These are phyloP conservation scores for Sanderia malayensis DNA, from an alignment of 30 jellyfish, hydroid and myxozoan species.

Conservation along the genomic window DNA sequence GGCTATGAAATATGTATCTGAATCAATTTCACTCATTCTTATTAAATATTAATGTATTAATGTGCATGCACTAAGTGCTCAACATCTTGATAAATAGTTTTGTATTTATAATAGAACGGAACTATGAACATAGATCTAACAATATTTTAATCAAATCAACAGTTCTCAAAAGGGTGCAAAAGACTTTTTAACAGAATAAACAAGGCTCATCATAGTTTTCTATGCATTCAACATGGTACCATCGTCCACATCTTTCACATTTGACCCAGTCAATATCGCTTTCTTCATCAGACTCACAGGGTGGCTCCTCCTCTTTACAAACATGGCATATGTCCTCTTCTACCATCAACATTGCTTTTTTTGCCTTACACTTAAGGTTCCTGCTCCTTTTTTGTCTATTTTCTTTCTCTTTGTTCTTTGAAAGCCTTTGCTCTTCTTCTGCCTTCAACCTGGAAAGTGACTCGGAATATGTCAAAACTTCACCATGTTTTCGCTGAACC, in stretches of 20 bases:
- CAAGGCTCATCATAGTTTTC: constrained; percentile 24
- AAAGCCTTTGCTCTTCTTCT: constrained; percentile 19
- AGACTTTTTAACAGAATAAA: constrained; percentile 7
- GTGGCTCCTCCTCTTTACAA: constrained; percentile 40
- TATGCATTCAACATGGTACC: constrained; percentile 41
- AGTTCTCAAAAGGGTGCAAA: too few species aligned
- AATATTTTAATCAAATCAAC: too few species aligned
- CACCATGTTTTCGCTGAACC: constrained; percentile 22
- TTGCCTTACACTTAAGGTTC: neutral
- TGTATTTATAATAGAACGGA: too few species aligned
- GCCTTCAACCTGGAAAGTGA: constrained; percentile 6
- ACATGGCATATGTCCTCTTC: constrained; percentile 21
- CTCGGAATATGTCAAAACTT: constrained; percentile 4
- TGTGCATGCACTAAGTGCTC: too few species aligned
- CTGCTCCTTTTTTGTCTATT: neutral
- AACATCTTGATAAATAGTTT: too few species aligned
- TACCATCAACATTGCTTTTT: neutral
- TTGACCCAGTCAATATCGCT: constrained; percentile 25
- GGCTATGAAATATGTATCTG: too few species aligned
- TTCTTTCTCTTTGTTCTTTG: too few species aligned
- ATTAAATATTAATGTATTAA: too few species aligned
- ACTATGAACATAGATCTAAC: too few species aligned
- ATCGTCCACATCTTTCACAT: constrained; percentile 20
- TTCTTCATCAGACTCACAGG: constrained; percentile 26
- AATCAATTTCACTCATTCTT: too few species aligned